These are phyloP conservation scores for Carassius carassius DNA, from an alignment of 2,113 vertebrate species.

Conservation along the genomic window DNA sequence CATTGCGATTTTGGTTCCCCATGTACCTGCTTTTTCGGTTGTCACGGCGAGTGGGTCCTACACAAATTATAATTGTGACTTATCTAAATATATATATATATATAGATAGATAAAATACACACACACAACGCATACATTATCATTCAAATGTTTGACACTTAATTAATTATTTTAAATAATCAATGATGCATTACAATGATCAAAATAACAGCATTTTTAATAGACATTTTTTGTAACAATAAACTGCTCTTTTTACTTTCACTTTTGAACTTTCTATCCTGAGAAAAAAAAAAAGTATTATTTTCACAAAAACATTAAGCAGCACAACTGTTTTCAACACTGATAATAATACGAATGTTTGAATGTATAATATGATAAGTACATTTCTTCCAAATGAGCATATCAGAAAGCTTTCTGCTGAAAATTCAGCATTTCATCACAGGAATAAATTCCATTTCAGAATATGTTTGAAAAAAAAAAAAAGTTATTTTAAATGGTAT, in stretches of 20 bases:
- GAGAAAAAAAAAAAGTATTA: no score
- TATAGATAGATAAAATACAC: no score
- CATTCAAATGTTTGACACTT: no score
- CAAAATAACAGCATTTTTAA: no score
- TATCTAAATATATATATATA: no score
- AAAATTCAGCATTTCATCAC: background rate
- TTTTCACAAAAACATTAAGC: background rate
- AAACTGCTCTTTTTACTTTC: no score
- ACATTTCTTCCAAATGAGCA: background rate
- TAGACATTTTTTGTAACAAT: no score
- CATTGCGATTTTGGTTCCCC: constrained; percentile 28
- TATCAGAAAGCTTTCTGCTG: background rate
- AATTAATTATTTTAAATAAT: no score
- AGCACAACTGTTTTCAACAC: background rate
- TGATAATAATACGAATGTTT: background rate
- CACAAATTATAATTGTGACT: background rate
- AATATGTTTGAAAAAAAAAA: background rate
- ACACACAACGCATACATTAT: no score
- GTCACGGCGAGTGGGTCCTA: constrained; percentile 80
- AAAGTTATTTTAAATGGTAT: background rate
- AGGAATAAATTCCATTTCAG: background rate
- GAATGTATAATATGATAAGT: no score
- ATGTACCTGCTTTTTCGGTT: constrained; percentile 76
- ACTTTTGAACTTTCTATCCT: background rate
- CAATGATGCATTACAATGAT: no score